Percentiles rank a stretch among this genome's conserved stretches.
Conservation (phyloP, 2,797 vertebrate species). For the Dicrostonyx torquatus region DNA sequence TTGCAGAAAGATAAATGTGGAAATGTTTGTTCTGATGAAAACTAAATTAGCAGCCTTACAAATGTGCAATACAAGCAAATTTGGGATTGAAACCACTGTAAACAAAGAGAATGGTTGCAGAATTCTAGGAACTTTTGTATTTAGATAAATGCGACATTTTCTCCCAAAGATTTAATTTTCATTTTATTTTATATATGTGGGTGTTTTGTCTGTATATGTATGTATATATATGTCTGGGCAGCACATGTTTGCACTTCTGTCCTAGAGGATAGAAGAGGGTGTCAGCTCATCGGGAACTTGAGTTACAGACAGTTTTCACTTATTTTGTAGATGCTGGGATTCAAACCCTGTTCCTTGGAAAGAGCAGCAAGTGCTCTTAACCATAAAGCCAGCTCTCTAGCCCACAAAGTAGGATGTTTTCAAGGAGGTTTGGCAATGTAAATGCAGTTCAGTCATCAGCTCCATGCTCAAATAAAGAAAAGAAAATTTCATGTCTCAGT, state of each 20-base stretch:
- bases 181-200: not conserved
- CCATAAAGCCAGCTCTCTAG: not conserved
- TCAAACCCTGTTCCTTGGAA: not conserved
- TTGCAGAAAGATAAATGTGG: not conserved
- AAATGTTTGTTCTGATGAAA: conserved; percentile 29
- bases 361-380: not conserved
- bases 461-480: not conserved
- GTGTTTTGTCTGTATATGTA: no score
- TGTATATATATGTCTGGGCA: not conserved
- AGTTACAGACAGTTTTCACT: not conserved
- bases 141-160: not conserved
- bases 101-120: not conserved
- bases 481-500: not conserved
- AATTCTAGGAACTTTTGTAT: not conserved
- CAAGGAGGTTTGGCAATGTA: not conserved
- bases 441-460: not conserved
- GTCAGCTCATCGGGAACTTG: not conserved
- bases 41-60: not conserved
- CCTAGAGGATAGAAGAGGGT: no score
- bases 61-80: not conserved
- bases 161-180: not conserved
- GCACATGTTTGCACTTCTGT: not conserved
- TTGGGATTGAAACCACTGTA: not conserved
- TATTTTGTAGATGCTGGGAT: not conserved
- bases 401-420: not conserved